These are phyloP conservation scores for Anastrepha ludens DNA, from an alignment of 1,140 invertebrate genomes.

Conservation along the genomic window DNA sequence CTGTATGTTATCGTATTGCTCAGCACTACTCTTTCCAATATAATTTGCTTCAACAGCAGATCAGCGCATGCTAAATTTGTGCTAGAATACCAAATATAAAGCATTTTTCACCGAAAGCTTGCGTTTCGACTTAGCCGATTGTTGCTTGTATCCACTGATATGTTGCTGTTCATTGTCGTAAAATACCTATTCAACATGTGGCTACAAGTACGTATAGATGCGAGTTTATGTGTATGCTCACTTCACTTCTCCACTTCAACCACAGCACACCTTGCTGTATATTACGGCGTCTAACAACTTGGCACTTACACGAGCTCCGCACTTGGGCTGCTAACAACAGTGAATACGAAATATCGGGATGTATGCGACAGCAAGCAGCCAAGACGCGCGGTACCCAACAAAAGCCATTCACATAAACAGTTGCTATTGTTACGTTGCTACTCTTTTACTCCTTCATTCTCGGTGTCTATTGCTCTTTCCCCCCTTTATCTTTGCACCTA, in stretches of 20 bases:
- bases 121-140: too few relatives aligned
- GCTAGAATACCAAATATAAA: too few relatives aligned
- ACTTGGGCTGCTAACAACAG: not conserved
- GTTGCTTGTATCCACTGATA: too few relatives aligned
- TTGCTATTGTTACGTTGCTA: not conserved
- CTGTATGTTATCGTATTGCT: too few relatives aligned
- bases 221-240: not conserved
- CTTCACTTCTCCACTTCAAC: not conserved
- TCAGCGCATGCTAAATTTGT: too few relatives aligned
- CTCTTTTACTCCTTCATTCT: not conserved
- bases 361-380: not conserved
- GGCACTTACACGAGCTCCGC: not conserved
- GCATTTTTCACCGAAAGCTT: too few relatives aligned
- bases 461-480: not conserved
- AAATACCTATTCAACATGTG: slow-evolving; percentile 42
- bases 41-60: too few relatives aligned
- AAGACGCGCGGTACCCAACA: slow-evolving; percentile 11
- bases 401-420: not conserved
- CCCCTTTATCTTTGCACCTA: not conserved
- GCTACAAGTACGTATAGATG: not conserved
- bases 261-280: too few relatives aligned
- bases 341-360: not conserved
- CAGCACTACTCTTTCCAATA: too few relatives aligned
- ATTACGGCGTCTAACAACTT: not conserved
- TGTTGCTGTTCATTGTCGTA: not conserved